Percentiles rank a stretch among this genome's conserved stretches.
phyloP scores from a whole-genome alignment of 2,888 invertebrate species.

The Caenorhabditis macrosperma region DNA sequence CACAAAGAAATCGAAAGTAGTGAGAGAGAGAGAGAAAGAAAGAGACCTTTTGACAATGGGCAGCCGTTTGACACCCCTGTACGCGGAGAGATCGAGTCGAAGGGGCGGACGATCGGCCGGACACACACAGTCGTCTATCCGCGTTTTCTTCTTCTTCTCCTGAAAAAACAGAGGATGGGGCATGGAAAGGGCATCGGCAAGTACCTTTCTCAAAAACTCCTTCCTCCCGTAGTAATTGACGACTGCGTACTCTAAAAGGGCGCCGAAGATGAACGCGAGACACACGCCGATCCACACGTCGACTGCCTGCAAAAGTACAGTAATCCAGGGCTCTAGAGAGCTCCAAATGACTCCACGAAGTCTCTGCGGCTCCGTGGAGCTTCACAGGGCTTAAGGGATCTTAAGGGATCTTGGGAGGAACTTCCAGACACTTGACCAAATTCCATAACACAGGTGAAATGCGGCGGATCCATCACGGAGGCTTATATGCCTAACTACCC shows the following conservation, averaged over 20 bases:
- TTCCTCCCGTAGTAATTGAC: slow-evolving; percentile 88
- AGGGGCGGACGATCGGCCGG: slow-evolving; percentile 73
- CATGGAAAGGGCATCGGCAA: too few species aligned
- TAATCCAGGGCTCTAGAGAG: too few species aligned
- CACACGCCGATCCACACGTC: slow-evolving; percentile 83
- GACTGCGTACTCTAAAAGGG: slow-evolving; percentile 95
- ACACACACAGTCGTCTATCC: slow-evolving; percentile 77
- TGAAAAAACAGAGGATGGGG: slow-evolving; percentile 7
- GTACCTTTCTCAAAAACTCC: slow-evolving; percentile 83
- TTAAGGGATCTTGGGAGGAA: too few species aligned
- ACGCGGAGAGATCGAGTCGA: slow-evolving; percentile 72
- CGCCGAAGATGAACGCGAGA: slow-evolving; percentile 97
- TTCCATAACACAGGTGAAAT: too few species aligned
- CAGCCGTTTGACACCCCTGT: slow-evolving; percentile 57
- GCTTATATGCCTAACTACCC: too few species aligned
- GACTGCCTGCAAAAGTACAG: slow-evolving; percentile 82
- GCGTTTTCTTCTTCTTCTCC: slow-evolving; percentile 74
- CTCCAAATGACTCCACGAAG: too few species aligned
- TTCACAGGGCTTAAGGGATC: too few species aligned
- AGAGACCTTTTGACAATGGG: slow-evolving; percentile 46
- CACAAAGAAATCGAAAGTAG: not conserved
- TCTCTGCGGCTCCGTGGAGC: too few species aligned
- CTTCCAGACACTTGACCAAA: too few species aligned
- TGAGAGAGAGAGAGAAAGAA: not conserved
- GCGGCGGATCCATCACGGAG: too few species aligned